These are phyloP conservation scores for Augiades crinisus DNA, from an alignment of 2,888 invertebrate species.

Conservation along the genomic window DNA sequence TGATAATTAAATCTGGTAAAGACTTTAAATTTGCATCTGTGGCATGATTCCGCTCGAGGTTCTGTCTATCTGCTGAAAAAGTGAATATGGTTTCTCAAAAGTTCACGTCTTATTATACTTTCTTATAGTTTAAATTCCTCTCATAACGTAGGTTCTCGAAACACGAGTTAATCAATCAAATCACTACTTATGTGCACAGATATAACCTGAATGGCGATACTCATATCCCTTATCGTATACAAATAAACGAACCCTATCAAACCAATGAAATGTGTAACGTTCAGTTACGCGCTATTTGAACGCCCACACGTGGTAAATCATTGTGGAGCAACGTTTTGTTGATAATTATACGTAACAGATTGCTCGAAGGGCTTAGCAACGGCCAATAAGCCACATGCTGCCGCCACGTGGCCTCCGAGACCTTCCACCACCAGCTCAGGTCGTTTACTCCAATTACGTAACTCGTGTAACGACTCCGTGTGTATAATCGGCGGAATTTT, in stretches of 20 bases:
- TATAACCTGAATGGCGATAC: slow-evolving; percentile 13
- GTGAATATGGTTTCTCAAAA: no score
- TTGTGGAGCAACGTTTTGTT: slow-evolving; percentile 21
- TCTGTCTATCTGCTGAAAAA: no score
- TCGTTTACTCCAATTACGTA: slow-evolving; percentile 80
- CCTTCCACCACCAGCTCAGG: slow-evolving; percentile 72
- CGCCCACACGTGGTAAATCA: slow-evolving; percentile 21
- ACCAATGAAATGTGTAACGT: slow-evolving; percentile 14
- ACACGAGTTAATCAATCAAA: no score
- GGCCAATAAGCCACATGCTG: slow-evolving; percentile 36
- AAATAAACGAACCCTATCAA: slow-evolving; percentile 18
- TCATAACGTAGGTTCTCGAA: no score
- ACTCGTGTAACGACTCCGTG: slow-evolving; percentile 74
- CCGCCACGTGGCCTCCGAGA: slow-evolving; percentile 59
- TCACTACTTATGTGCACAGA: background rate
- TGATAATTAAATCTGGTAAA: no score
- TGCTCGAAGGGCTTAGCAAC: slow-evolving; percentile 15
- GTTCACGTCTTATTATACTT: no score
- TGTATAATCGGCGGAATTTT: slow-evolving; percentile 79
- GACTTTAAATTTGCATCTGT: no score
- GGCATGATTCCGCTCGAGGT: no score
- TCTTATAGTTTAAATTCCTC: no score
- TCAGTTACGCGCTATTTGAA: slow-evolving; percentile 15
- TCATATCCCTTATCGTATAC: slow-evolving; percentile 9
- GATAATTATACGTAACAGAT: slow-evolving; percentile 21